Conservation (phyloP, 2,113 vertebrate genomes). For the Psettodes erumei region DNA sequence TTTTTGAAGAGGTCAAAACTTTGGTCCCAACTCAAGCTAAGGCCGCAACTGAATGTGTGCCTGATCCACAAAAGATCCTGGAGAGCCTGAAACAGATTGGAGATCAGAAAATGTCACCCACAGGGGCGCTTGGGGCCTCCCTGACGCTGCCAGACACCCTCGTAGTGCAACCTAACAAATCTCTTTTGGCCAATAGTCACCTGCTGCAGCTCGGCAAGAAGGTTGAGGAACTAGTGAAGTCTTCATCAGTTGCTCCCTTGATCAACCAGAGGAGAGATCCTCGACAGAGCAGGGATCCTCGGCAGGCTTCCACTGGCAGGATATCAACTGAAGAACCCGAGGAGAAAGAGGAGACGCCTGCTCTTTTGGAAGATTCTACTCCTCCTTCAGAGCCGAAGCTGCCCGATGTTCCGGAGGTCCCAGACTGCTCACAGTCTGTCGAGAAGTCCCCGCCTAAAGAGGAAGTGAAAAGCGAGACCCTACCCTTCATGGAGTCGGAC, state of each 20-base stretch:
- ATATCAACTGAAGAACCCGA: conserved; percentile 74
- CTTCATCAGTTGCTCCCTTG: conserved; percentile 72
- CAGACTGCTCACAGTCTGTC: conserved; percentile 40
- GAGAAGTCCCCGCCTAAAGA: conserved; percentile 49
- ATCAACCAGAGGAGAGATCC: conserved; percentile 86
- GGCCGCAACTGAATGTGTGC: conserved; percentile 49
- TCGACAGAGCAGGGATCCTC: conserved; percentile 90
- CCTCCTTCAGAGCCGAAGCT: conserved; percentile 17
- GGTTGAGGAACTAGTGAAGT: conserved; percentile 79
- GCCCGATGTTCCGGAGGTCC: conserved; percentile 29
- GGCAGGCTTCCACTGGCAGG: conserved; percentile 80
- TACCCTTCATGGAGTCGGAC: conserved; percentile 72
- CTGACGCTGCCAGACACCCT: conserved; percentile 86
- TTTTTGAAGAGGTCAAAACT: conserved; percentile 92
- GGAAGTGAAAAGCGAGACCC: conserved; percentile 54
- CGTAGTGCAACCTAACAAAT: conserved; percentile 87
- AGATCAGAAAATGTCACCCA: conserved; percentile 85
- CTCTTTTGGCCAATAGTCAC: conserved; percentile 83
- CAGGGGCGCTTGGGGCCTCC: conserved; percentile 76
- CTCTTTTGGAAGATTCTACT: conserved; percentile 17
- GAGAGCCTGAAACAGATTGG: conserved; percentile 91
- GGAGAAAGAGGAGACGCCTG: conserved; percentile 68
- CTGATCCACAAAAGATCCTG: conserved; percentile 89
- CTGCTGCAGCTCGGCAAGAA: conserved; percentile 86
- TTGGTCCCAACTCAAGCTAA: conserved; percentile 83